These are phyloP conservation scores for Sphecodes monilicornis DNA, from an alignment of 2,888 invertebrate genomes.

Conservation along the genomic window DNA sequence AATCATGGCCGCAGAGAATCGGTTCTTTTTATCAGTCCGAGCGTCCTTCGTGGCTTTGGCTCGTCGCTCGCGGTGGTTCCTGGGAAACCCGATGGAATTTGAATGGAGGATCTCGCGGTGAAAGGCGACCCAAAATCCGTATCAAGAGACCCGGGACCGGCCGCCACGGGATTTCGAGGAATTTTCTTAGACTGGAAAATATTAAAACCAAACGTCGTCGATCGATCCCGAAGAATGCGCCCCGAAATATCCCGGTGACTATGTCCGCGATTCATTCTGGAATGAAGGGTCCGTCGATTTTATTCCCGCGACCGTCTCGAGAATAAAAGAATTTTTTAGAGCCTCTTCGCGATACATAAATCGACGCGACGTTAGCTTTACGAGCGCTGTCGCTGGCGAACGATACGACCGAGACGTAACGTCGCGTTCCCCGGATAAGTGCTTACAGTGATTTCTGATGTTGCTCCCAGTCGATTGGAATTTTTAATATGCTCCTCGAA, in stretches of 20 bases:
- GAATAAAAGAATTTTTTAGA: conserved; percentile 2
- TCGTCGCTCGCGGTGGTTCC: background rate
- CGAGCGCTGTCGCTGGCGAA: conserved; percentile 5
- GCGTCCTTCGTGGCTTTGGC: conserved; percentile 11
- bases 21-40: conserved; percentile 1
- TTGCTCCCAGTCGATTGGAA: background rate
- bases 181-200: conserved; percentile 10
- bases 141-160: background rate
- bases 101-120: conserved; percentile 5
- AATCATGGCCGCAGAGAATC: background rate
- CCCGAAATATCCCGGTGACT: background rate
- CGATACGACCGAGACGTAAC: background rate
- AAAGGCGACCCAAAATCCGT: conserved; percentile 20
- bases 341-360: background rate
- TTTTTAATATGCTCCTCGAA: background rate
- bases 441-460: background rate
- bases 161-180: background rate
- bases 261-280: background rate
- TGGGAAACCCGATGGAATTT: conserved; percentile 4
- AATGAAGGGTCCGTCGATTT: background rate
- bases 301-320: background rate
- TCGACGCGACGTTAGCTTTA: conserved; percentile 7
- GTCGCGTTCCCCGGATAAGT: background rate
- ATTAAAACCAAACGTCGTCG: conserved; percentile 9
- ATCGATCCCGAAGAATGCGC: conserved; percentile 14